phyloP scores from a whole-genome alignment of 2,888 invertebrate genomes.

The Dasysyrphus tricinctus region DNA sequence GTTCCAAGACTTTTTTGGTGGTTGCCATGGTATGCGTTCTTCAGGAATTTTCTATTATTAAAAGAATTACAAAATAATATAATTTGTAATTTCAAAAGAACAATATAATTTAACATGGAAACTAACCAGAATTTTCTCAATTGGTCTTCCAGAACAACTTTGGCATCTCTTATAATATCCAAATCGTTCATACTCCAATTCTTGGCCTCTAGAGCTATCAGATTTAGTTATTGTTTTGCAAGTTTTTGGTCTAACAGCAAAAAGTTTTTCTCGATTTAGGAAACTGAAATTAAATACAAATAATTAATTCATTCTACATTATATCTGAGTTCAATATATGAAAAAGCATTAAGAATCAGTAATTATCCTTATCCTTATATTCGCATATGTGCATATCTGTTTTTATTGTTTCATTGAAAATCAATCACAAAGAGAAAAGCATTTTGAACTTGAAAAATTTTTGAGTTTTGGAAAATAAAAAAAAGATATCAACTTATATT shows the following conservation, averaged over 20 bases:
- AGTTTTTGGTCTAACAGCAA: conserved; percentile 79
- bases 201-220: conserved; percentile 14
- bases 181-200: conserved; percentile 14
- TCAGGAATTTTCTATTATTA: conserved; percentile 80
- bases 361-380: not conserved
- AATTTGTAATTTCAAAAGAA: not conserved
- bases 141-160: conserved; percentile 65
- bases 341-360: too few relatives aligned
- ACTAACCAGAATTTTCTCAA: conserved; percentile 38
- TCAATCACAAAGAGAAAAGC: not conserved
- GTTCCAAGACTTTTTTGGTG: conserved; percentile 80
- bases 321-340: too few relatives aligned
- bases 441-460: too few relatives aligned
- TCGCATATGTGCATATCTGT: too few relatives aligned
- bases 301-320: too few relatives aligned
- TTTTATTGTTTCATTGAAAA: not conserved
- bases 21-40: conserved; percentile 82
- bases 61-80: not conserved
- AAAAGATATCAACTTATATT: not conserved
- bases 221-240: conserved; percentile 43
- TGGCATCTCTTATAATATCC: conserved; percentile 51
- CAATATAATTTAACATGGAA: not conserved
- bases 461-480: too few relatives aligned
- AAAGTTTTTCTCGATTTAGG: conserved; percentile 81
- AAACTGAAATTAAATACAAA: conserved; percentile 77